A percentile compares a stretch with the other conserved stretches of the same genome.
phyloP scores from a whole-genome alignment of 2,888 invertebrate species.

The Plemyria rubiginata region DNA sequence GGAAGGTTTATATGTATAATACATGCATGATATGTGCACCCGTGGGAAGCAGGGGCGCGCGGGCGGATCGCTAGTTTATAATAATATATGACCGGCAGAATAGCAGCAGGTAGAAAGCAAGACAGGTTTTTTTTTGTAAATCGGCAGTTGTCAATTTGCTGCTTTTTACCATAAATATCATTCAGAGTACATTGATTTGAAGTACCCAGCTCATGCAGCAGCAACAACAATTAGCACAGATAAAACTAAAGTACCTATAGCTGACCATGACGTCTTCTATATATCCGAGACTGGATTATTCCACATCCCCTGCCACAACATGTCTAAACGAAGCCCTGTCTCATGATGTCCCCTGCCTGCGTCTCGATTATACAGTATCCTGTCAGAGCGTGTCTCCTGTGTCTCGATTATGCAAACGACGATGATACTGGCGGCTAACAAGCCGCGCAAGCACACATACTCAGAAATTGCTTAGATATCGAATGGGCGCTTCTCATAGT shows the following conservation, averaged over 20 bases:
- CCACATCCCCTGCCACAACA: conserved; percentile 7
- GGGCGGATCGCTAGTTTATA: no score
- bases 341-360: conserved; percentile 14
- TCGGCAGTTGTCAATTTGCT: no score
- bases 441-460: conserved; percentile 22
- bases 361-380: conserved; percentile 22
- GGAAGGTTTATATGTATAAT: no score
- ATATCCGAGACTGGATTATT: conserved; percentile 1
- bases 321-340: conserved; percentile 10
- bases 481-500: conserved; percentile 7
- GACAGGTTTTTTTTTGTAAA: no score
- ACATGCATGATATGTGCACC: no score
- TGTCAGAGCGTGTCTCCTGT: conserved; percentile 25
- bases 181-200: not conserved
- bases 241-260: not conserved
- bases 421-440: conserved; percentile 35
- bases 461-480: conserved; percentile 23
- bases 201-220: not conserved
- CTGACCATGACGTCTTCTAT: not conserved
- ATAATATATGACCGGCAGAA: no score
- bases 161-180: not conserved
- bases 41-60: no score
- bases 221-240: not conserved
- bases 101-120: no score
- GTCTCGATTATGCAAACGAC: conserved; percentile 44